Evolutionary conservation across 2,888 invertebrate genomes (phyloP).

Genomic region (Lycophotia porphyrea): DNA sequence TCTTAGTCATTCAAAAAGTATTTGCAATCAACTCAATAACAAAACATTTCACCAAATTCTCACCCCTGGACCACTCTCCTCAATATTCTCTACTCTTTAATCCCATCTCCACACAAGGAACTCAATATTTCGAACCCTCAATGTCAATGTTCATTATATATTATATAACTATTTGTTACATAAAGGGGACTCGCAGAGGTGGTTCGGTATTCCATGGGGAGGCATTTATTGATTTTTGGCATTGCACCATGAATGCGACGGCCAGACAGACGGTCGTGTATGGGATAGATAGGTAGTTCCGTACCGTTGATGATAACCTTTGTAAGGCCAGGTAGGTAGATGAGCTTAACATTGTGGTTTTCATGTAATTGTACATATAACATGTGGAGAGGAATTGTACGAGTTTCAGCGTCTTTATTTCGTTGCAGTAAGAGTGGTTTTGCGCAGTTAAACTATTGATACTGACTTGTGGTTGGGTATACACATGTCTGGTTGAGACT

Average conservation of each 20-base stretch:
- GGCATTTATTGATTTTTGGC: conserved; percentile 68
- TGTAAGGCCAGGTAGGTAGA: conserved; percentile 10
- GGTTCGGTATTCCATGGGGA: conserved; percentile 66
- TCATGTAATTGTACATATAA: background rate
- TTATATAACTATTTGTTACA: conserved; percentile 44
- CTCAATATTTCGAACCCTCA: conserved; percentile 54
- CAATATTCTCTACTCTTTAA: conserved; percentile 39
- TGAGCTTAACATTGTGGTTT: background rate
- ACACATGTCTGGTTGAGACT: background rate
- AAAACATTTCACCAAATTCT: background rate
- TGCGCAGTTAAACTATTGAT: background rate
- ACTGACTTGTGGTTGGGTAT: background rate
- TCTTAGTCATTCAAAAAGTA: too few relatives aligned
- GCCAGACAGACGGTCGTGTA: conserved; percentile 56
- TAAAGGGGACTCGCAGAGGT: conserved; percentile 44
- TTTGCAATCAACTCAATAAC: background rate
- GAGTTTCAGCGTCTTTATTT: background rate
- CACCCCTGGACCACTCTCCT: conserved; percentile 6
- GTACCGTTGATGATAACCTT: conserved; percentile 32
- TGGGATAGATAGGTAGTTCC: conserved; percentile 29
- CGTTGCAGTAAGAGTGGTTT: background rate
- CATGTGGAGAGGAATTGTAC: background rate
- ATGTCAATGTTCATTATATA: conserved; percentile 57
- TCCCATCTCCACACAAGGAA: conserved; percentile 11
- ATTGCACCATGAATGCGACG: conserved; percentile 66